Percentiles rank a stretch among this genome's conserved stretches.
phyloP scores from a whole-genome alignment of 2,888 invertebrate species.

The Osedax frankpressi region DNA sequence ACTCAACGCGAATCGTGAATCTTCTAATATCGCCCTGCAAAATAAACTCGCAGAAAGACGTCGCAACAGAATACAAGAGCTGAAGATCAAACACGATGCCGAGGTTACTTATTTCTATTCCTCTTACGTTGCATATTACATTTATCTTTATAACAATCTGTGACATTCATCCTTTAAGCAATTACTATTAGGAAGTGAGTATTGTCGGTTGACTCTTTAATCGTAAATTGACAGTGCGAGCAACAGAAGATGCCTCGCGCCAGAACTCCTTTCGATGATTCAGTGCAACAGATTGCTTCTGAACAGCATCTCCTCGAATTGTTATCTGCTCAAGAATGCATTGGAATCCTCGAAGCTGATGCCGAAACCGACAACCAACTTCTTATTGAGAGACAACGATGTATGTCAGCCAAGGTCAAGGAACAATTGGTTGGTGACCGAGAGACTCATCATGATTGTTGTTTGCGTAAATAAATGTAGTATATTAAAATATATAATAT shows the following conservation, averaged over 20 bases:
- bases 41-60: slow-evolving; percentile 35
- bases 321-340: slow-evolving; percentile 33
- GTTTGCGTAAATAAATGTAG: too few relatives aligned
- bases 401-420: slow-evolving; percentile 32
- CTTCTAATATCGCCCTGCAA: slow-evolving; percentile 32
- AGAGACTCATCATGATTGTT: too few relatives aligned
- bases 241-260: not conserved
- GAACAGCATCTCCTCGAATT: slow-evolving; percentile 31
- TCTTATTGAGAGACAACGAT: slow-evolving; percentile 30
- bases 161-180: too few relatives aligned
- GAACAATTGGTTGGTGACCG: slow-evolving; percentile 36
- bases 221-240: too few relatives aligned
- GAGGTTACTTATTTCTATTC: too few relatives aligned
- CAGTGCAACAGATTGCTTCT: not conserved
- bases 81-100: slow-evolving; percentile 34
- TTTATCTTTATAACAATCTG: too few relatives aligned
- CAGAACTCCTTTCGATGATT: not conserved
- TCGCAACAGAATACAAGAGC: slow-evolving; percentile 30
- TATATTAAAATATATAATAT: too few relatives aligned
- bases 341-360: slow-evolving; percentile 31
- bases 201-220: too few relatives aligned
- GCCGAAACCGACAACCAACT: slow-evolving; percentile 30
- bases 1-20: slow-evolving; percentile 29
- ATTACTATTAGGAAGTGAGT: too few relatives aligned
- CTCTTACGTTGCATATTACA: too few relatives aligned